Base-by-base conservation (phyloP, 2,797 vertebrate genomes). In the Ctenopoma kingsleyae region DNA sequence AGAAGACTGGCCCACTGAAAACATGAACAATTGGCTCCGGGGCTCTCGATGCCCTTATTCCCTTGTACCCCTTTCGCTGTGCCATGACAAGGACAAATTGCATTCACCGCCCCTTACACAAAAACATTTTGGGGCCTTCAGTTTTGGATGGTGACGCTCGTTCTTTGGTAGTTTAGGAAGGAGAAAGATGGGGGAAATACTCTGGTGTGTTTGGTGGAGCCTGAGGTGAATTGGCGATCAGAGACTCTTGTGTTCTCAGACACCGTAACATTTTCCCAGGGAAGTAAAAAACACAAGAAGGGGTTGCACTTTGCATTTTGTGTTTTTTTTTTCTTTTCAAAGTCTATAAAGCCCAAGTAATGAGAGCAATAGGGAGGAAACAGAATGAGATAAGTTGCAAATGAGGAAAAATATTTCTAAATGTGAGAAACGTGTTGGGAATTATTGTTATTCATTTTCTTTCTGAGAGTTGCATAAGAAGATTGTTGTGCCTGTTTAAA, bases 1-100 rank as follows among this genome's bases (percentile, higher is more conserved):
- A 84, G 85, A 92, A 90, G 87, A 78, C 61, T 58, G 44, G 61
- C 76, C 84, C 62, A 61, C 81, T 90, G 78, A 89, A 87, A 92
- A 89, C 78, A 76, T 38, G 68, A 81, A 81, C 83, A 88, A 85
- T 89, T 88, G 88, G 78, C 82, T 84, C 56, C 32, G 61, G 75
- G 66, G 72, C 85, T 88, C 81, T 61, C 9, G 74, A 78, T 82
- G 85, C 84, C 79, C 86, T 77, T 43, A 60, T 74, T 80, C 70
- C 71, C 74, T 67, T 54, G 47, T 74, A 71, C 67, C 74, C 76
- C 76, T 88, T 86, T 91, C 87, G 89, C 78, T 75, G 77, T 71
- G 63, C 74, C 74, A 47, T 88, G 93, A 93, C 92, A 93, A 93
- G 91, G 91, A 94, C 88, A 93, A 92, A 94, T 93, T 90, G 90